Base-by-base conservation (phyloP, 2,888 invertebrate genomes). In the Hydropsyche betteni region DNA sequence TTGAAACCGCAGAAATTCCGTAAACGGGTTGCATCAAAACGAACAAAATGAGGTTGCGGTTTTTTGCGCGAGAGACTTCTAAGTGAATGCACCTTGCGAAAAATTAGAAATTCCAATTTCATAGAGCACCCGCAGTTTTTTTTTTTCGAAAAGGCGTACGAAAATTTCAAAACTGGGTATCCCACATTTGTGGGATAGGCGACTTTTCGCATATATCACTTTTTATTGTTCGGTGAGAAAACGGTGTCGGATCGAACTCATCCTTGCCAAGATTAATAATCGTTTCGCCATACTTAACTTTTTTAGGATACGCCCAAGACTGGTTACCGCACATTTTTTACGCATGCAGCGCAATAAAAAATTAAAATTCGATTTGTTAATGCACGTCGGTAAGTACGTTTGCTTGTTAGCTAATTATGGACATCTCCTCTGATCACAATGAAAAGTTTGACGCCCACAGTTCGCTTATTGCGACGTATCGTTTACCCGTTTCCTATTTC, bases 1-100 rank as follows among this genome's bases (percentile, higher is more conserved):
- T 68, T 71, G 24, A 44, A 44, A 74, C 76, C 76, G 76, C 76
- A 74, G 50, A 33, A 76, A 68, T 64, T 74, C 52, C n/a, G 44
- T 58, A 14, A 68, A 38, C 76, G 38, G 53, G 61, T 69, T 69
- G 69, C 70, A 69, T 33, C 64, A 72, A 64, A 64, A 34, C 68
- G 55, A 44, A 50, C 38, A 69, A 75, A 75, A 70, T 10, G 69
- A 53, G 55, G 53, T 69, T 74, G 74, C 44, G 74, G 74, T 68
- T 69, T 34, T 33, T 44, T 44, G 44, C 44, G 10, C 44, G 44
- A 44, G 44, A 44, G 44, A 44, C 44, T 44, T 44, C 44, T 44
- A 44, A 44, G 44, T 10, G 44, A 44, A 6, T 10, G 44, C 6
- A 5, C 36, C n/a, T 33, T 34, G 10, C 24, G 68, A 68, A 58